Percentiles rank a stretch among this genome's conserved stretches.
phyloP scores from a whole-genome alignment of 2,888 invertebrate species.

The Acleris sparsana region DNA sequence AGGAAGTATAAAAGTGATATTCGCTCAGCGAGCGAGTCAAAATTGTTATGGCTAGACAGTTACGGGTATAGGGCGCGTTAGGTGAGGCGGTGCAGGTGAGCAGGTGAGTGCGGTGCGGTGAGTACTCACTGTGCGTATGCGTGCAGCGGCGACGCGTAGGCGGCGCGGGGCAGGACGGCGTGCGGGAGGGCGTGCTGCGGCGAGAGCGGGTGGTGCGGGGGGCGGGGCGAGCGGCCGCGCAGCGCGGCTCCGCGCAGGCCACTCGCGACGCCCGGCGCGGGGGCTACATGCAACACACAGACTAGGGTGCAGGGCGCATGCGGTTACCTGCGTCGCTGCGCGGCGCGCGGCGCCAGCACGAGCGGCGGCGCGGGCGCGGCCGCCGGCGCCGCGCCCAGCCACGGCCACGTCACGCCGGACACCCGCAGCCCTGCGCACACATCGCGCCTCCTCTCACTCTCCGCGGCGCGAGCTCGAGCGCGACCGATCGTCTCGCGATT shows the following conservation, averaged over 20 bases:
- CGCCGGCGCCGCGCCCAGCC: conserved; percentile 86
- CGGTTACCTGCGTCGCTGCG: conserved; percentile 89
- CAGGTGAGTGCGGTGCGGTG: conserved; percentile 38
- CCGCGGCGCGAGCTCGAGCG: conserved; percentile 34
- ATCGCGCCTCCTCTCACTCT: conserved; percentile 63
- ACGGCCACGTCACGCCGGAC: conserved; percentile 90
- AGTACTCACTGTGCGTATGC: conserved; percentile 95
- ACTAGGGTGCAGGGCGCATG: conserved; percentile 36
- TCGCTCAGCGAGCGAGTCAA: no score
- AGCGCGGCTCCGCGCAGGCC: conserved; percentile 84
- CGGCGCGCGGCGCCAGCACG: conserved; percentile 89
- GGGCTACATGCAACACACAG: conserved; percentile 84
- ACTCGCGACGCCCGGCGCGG: conserved; percentile 89
- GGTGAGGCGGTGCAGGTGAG: conserved; percentile 14
- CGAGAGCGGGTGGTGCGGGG: conserved; percentile 85
- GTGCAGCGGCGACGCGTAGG: conserved; percentile 90
- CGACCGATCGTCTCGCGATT: conserved; percentile 10
- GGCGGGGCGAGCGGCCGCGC: conserved; percentile 88
- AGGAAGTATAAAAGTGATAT: not conserved
- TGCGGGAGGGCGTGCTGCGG: conserved; percentile 87
- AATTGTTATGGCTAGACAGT: not conserved
- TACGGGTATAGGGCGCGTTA: not conserved
- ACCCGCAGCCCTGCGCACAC: conserved; percentile 89
- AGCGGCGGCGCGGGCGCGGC: conserved; percentile 86
- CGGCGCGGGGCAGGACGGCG: conserved; percentile 89